These are phyloP conservation scores for Sceloporus undulatus DNA, from an alignment of 2,113 vertebrate species.

Conservation along the genomic window DNA sequence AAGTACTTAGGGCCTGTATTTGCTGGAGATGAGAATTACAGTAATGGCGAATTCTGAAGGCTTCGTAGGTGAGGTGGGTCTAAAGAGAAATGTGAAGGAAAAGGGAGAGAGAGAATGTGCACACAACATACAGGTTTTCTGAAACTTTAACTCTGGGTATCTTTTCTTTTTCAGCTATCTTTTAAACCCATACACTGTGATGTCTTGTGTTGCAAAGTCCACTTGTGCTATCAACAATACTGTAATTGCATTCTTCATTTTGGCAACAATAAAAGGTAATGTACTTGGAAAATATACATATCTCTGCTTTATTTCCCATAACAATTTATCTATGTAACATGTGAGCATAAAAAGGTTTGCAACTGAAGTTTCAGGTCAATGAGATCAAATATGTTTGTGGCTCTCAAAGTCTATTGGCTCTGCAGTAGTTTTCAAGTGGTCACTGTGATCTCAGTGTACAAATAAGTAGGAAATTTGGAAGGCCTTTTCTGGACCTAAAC, in stretches of 20 bases:
- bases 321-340: not conserved
- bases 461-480: not conserved
- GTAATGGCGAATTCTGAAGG: not conserved
- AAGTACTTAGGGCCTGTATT: not conserved
- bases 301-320: slow-evolving; percentile 4
- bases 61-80: not conserved
- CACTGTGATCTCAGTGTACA: not conserved
- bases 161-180: slow-evolving; percentile 87
- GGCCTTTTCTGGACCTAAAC: not conserved
- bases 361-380: slow-evolving; percentile 18
- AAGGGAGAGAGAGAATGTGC: not conserved
- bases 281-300: fast-evolving
- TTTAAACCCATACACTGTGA: slow-evolving; percentile 94
- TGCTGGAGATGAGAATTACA: not conserved
- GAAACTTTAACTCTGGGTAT: slow-evolving; percentile 7
- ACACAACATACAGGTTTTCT: not conserved
- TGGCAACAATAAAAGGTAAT: slow-evolving; percentile 93
- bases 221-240: slow-evolving; percentile 96
- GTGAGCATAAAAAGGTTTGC: fast-evolving
- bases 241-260: slow-evolving; percentile 91
- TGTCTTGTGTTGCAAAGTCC: slow-evolving; percentile 97
- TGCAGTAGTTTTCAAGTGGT: not conserved
- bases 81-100: not conserved
- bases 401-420: not conserved
- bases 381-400: fast-evolving